Conservation (phyloP, 1,140 invertebrate species). For the Lasioglossum baleicum region DNA sequence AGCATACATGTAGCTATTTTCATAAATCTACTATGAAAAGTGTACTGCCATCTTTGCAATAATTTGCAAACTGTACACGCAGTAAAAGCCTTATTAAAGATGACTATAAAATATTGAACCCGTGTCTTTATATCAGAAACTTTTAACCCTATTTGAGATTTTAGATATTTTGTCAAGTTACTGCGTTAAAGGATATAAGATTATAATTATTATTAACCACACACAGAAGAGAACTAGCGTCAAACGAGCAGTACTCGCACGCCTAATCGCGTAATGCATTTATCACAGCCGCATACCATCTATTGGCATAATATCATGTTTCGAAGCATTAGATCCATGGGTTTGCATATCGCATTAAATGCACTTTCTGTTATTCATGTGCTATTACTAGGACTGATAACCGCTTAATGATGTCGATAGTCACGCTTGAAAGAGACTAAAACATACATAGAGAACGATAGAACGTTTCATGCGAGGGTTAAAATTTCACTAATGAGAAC, state of each 20-base stretch:
- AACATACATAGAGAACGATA: slow-evolving; percentile 13
- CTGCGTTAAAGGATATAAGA: not conserved
- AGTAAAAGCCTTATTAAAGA: too few species aligned
- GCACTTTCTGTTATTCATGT: slow-evolving; percentile 49
- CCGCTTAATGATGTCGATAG: slow-evolving; percentile 54
- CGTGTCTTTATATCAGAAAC: too few species aligned
- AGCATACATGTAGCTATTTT: too few species aligned
- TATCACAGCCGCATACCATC: slow-evolving; percentile 43
- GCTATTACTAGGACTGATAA: slow-evolving; percentile 58
- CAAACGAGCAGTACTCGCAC: slow-evolving; percentile 1
- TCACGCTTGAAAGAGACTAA: slow-evolving; percentile 34
- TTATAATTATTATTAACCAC: not conserved
- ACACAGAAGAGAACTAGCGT: not conserved
- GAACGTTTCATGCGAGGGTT: slow-evolving; percentile 12
- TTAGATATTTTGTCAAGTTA: not conserved
- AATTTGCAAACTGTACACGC: too few species aligned
- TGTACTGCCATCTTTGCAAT: too few species aligned
- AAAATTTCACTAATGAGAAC: slow-evolving; percentile 26
- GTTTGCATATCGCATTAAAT: slow-evolving; percentile 40
- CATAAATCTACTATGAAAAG: too few species aligned
- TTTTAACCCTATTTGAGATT: too few species aligned
- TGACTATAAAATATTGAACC: too few species aligned
- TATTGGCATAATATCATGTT: slow-evolving; percentile 22
- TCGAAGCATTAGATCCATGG: slow-evolving; percentile 42
- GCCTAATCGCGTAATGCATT: slow-evolving; percentile 34